Percentiles rank a stretch among this genome's conserved stretches.
Evolutionary conservation across 1,140 invertebrate genomes (phyloP).

Genomic region (Ctenoplectra terminalis): DNA sequence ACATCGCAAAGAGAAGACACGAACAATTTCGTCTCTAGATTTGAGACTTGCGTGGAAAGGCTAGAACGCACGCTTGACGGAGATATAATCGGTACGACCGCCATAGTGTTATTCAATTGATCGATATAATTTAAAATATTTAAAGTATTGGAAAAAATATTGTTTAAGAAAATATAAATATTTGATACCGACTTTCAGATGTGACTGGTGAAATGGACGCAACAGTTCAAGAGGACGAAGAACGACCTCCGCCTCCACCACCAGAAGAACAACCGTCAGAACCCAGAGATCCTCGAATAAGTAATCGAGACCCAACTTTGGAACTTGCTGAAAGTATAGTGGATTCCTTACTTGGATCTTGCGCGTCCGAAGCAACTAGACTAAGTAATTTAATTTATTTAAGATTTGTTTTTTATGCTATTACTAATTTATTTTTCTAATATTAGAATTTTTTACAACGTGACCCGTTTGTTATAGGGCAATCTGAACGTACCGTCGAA

Average conservation of each 20-base stretch:
- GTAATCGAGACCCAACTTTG: constrained; percentile 70
- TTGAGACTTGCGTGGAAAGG: constrained; percentile 71
- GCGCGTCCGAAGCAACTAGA: constrained; percentile 73
- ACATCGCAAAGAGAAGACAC: constrained; percentile 69
- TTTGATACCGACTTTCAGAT: constrained; percentile 56
- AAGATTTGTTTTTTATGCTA: not conserved
- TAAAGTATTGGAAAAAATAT: too few species aligned
- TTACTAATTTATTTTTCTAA: not conserved
- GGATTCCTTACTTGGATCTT: constrained; percentile 76
- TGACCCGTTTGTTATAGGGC: constrained; percentile 43
- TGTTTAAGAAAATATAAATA: too few species aligned
- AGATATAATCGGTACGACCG: constrained; percentile 74
- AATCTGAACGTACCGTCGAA: constrained; percentile 67
- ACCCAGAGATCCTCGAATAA: constrained; percentile 67
- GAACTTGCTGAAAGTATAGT: constrained; percentile 79
- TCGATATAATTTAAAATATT: not conserved
- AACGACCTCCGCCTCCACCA: constrained; percentile 69
- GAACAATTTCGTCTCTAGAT: constrained; percentile 63
- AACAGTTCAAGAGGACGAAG: constrained; percentile 78
- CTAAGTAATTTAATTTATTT: constrained; percentile 60
- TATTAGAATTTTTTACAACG: not conserved
- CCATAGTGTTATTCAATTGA: not conserved
- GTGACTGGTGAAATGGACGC: constrained; percentile 81
- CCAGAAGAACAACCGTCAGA: constrained; percentile 72
- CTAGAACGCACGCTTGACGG: constrained; percentile 71